Conservation (phyloP, 2,797 vertebrate species). For the Chloroceryle amazona region DNA sequence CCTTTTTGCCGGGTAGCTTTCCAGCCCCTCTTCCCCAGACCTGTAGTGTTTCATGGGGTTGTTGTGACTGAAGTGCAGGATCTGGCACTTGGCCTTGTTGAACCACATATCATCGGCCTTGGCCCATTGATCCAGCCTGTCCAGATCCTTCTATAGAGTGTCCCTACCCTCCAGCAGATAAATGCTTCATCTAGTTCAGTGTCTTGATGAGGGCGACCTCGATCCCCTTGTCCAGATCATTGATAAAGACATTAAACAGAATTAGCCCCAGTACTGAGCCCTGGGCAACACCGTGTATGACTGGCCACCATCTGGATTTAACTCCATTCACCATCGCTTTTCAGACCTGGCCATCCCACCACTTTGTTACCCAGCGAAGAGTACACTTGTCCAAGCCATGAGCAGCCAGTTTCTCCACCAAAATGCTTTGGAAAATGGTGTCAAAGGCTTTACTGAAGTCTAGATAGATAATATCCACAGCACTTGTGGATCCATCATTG, state of each 20-base stretch:
- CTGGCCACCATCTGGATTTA: background rate
- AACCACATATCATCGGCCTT: too few relatives aligned
- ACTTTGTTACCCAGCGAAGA: background rate
- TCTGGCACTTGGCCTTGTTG: background rate
- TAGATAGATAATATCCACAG: background rate
- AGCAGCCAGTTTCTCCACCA: background rate
- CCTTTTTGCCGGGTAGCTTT: background rate
- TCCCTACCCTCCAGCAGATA: too few relatives aligned
- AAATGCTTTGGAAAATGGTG: background rate
- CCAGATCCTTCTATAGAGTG: too few relatives aligned
- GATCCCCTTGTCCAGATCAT: rapidly evolving
- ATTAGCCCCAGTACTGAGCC: too few relatives aligned
- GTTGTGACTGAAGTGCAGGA: background rate
- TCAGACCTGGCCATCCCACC: background rate
- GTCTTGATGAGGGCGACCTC: background rate
- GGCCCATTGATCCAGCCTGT: too few relatives aligned
- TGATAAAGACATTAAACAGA: background rate
- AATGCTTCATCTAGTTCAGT: too few relatives aligned
- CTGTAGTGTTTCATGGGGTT: background rate
- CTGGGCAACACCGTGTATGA: background rate
- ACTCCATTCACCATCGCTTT: background rate
- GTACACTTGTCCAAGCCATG: background rate
- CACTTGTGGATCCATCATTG: background rate
- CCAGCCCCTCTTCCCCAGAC: background rate
- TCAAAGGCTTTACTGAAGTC: too few relatives aligned